A percentile compares a stretch with the other conserved stretches of the same genome.
Evolutionary conservation across 2,888 invertebrate species (phyloP).

Genomic region (Oligia latruncula): DNA sequence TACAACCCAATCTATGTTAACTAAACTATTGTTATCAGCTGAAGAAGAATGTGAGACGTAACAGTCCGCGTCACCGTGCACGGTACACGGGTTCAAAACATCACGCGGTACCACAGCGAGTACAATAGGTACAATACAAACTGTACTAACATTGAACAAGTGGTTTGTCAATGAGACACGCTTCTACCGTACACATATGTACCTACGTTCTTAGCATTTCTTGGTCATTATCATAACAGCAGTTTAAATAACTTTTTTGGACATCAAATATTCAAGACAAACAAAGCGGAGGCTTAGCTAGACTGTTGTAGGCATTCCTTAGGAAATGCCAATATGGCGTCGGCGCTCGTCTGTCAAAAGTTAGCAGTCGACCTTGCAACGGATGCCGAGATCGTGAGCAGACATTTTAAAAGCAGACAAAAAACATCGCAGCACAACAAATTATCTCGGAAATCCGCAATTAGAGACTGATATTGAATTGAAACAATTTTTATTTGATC

Average conservation of each 20-base stretch:
- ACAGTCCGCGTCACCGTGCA: constrained; percentile 52
- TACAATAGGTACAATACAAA: constrained; percentile 62
- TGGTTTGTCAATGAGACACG: constrained; percentile 56
- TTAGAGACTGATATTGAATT: constrained; percentile 59
- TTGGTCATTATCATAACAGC: constrained; percentile 29
- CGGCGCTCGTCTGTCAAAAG: constrained; percentile 61
- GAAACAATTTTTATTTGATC: constrained; percentile 61
- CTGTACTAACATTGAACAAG: constrained; percentile 68
- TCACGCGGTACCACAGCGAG: constrained; percentile 49
- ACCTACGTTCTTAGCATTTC: constrained; percentile 25
- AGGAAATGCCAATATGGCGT: constrained; percentile 71
- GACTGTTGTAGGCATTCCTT: constrained; percentile 67
- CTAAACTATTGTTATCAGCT: constrained; percentile 38
- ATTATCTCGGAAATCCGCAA: constrained; percentile 79
- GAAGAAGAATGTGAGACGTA: constrained; percentile 48
- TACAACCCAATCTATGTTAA: constrained; percentile 33
- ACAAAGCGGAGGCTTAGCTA: constrained; percentile 11
- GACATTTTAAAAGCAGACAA: constrained; percentile 67
- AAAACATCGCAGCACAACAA: constrained; percentile 70
- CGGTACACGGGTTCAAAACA: constrained; percentile 49
- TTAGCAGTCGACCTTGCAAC: constrained; percentile 75
- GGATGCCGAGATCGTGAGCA: constrained; percentile 70
- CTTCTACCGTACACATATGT: constrained; percentile 40
- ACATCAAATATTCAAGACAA: constrained; percentile 23
- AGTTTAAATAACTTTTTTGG: not conserved